Evolutionary conservation across 2,888 invertebrate species (phyloP).

Genomic region (Drosophila infuscata): DNA sequence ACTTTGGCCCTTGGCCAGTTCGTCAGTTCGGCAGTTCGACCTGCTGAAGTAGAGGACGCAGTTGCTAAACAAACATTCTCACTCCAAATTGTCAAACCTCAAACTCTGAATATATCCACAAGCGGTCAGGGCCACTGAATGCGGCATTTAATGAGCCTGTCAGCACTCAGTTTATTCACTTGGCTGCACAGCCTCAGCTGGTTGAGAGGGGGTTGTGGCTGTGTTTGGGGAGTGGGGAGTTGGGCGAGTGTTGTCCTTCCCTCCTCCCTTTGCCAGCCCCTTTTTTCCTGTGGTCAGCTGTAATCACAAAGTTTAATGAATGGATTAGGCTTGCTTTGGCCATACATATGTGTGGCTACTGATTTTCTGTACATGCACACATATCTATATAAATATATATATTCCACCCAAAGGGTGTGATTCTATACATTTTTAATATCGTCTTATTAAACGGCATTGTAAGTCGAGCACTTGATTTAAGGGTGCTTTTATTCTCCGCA

Average conservation of each 20-base stretch:
- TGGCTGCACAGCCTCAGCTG: constrained; percentile 39
- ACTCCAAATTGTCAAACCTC: constrained; percentile 4
- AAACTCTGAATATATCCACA: constrained; percentile 5
- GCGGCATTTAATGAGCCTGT: constrained; percentile 78
- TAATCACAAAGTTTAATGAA: constrained; percentile 81
- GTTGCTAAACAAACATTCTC: constrained; percentile 37
- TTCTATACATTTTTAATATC: constrained; percentile 12
- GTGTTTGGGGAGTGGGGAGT: constrained; percentile 1
- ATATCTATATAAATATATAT: background rate
- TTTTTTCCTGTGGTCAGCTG: constrained; percentile 66
- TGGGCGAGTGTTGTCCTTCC: constrained; percentile 23
- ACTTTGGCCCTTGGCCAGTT: constrained; percentile 68
- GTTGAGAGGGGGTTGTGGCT: constrained; percentile 5
- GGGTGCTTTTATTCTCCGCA: background rate
- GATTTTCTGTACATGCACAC: background rate
- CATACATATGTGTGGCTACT: background rate
- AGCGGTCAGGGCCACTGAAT: constrained; percentile 58
- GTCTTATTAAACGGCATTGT: constrained; percentile 3
- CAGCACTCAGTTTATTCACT: constrained; percentile 72
- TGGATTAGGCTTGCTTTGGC: constrained; percentile 56
- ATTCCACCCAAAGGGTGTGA: constrained; percentile 9
- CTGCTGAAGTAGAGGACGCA: constrained; percentile 17
- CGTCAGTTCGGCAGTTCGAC: background rate
- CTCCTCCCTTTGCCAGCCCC: constrained; percentile 9
- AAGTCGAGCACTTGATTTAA: background rate